Conservation (phyloP, 2,888 invertebrate genomes). For the Andrena fulva region DNA sequence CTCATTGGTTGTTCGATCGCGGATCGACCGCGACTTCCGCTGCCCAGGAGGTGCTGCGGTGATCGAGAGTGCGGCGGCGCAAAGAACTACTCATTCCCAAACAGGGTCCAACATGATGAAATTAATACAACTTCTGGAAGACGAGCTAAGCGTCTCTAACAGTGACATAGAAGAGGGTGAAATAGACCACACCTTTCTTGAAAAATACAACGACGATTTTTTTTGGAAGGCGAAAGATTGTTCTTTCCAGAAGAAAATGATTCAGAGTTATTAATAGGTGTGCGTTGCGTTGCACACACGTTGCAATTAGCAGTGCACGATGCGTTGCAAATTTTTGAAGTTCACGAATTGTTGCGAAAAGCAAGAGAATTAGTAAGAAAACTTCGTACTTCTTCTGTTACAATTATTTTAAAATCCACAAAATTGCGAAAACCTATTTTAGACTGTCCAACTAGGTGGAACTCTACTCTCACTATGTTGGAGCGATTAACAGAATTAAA, state of each 20-base stretch:
- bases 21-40: too few relatives aligned
- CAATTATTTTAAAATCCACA: background rate
- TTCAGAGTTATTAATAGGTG: background rate
- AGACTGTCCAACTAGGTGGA: conserved; percentile 6
- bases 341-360: background rate
- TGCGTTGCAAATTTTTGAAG: background rate
- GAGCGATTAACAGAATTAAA: conserved; percentile 1
- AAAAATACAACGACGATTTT: background rate
- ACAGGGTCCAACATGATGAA: background rate
- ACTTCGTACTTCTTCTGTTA: background rate
- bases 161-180: too few relatives aligned
- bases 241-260: too few relatives aligned
- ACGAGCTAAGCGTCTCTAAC: too few relatives aligned
- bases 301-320: background rate
- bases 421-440: background rate
- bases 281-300: background rate
- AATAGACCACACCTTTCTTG: too few relatives aligned
- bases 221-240: background rate
- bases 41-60: too few relatives aligned
- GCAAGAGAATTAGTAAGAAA: background rate
- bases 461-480: background rate
- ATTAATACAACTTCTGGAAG: too few relatives aligned
- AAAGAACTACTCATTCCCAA: too few relatives aligned
- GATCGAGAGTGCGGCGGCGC: too few relatives aligned
- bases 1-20: too few relatives aligned